These are phyloP conservation scores for Macquaria australasica DNA, from an alignment of 2,113 vertebrate species.

Conservation along the genomic window DNA sequence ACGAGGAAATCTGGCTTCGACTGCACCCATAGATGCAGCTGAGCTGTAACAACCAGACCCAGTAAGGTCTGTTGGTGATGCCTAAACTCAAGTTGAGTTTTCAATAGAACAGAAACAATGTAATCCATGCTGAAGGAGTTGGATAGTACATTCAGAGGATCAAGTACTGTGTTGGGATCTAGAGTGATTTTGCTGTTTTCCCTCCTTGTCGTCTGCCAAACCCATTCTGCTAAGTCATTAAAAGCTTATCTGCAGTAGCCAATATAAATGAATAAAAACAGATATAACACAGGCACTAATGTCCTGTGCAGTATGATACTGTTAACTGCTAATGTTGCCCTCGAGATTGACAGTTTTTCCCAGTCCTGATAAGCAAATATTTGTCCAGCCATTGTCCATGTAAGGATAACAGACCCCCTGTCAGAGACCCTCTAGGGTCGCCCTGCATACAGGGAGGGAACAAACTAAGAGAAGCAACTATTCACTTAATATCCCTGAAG, in stretches of 20 bases:
- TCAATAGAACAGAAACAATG: neutral
- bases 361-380: slow-evolving; percentile 77
- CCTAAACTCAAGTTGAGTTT: neutral
- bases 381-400: slow-evolving; percentile 53
- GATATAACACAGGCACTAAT: slow-evolving; percentile 44
- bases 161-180: slow-evolving; percentile 21
- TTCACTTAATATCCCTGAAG: slow-evolving; percentile 20
- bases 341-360: slow-evolving; percentile 55
- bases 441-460: slow-evolving; percentile 15
- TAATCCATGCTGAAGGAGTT: neutral
- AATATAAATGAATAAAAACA: slow-evolving; percentile 68
- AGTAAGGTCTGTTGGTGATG: neutral
- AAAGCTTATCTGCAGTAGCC: slow-evolving; percentile 56
- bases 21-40: neutral
- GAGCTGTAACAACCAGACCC: neutral
- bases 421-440: slow-evolving; percentile 47
- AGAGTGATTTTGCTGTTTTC: slow-evolving; percentile 27
- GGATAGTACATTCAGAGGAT: neutral
- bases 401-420: slow-evolving; percentile 68
- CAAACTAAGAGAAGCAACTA: slow-evolving; percentile 18
- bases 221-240: slow-evolving; percentile 45
- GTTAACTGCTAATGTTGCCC: slow-evolving; percentile 60
- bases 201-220: slow-evolving; percentile 24
- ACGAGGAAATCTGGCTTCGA: neutral
- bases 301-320: slow-evolving; percentile 46